A percentile compares a stretch with the other conserved stretches of the same genome.
These are phyloP conservation scores for Phrynocephalus vlangalii DNA, from an alignment of 2,797 vertebrate species.

Conservation along the genomic window DNA sequence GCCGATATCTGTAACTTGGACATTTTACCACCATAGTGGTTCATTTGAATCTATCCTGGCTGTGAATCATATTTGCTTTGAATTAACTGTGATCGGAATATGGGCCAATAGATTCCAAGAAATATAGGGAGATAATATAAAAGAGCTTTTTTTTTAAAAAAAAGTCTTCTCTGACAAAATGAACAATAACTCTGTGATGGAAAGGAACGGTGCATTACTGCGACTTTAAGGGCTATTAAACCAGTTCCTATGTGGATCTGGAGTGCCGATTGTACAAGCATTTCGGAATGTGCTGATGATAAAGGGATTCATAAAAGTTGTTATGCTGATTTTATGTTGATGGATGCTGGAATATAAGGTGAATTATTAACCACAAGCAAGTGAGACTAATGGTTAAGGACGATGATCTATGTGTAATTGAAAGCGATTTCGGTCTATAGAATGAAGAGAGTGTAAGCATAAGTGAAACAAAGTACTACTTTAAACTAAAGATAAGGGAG, in stretches of 20 bases:
- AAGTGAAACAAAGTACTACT: slow-evolving; percentile 72
- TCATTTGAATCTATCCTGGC: background rate
- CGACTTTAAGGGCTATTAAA: slow-evolving; percentile 82
- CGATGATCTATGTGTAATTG: slow-evolving; percentile 80
- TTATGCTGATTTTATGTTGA: slow-evolving; percentile 85
- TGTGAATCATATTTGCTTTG: slow-evolving; percentile 12
- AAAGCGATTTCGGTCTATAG: slow-evolving; percentile 77
- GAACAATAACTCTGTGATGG: slow-evolving; percentile 76
- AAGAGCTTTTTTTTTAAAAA: slow-evolving; percentile 67
- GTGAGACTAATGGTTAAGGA: slow-evolving; percentile 81
- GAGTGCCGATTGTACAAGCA: slow-evolving; percentile 79
- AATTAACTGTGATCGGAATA: slow-evolving; percentile 49
- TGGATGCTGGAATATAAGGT: slow-evolving; percentile 80
- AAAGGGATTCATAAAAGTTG: slow-evolving; percentile 83
- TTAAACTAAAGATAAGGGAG: slow-evolving; percentile 74
- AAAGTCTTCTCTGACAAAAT: slow-evolving; percentile 70
- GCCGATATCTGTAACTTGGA: background rate
- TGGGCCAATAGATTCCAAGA: slow-evolving; percentile 53
- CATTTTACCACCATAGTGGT: background rate
- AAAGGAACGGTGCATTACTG: slow-evolving; percentile 77
- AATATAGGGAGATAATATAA: slow-evolving; percentile 59
- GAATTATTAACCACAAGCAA: slow-evolving; percentile 82
- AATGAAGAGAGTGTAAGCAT: slow-evolving; percentile 70
- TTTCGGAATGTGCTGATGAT: slow-evolving; percentile 80
- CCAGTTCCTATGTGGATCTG: slow-evolving; percentile 78